Evolutionary conservation across 64 coral and sea anemone genomes (phyloP), one percentile per base, ranked within the genome.

Genomic region (Dendronephthya gigantea): DNA sequence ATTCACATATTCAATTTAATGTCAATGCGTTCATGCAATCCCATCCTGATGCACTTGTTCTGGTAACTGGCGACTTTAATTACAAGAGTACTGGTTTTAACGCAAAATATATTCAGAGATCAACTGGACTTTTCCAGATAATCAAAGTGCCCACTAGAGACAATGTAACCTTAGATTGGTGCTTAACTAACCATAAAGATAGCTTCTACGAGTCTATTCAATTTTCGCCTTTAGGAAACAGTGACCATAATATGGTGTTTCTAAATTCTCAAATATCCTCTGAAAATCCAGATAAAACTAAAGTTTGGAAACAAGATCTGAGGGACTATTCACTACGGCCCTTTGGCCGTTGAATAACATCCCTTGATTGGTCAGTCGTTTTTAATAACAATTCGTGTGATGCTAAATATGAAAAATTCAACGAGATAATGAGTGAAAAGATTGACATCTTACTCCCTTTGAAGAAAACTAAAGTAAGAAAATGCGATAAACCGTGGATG

Each of bases 401-500:
- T 84, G 7, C 14, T 27, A 84, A 84, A 23, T 84, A 84, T 28
- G 28, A 49, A n/a, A 41, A 48, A 39, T 84, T 84, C 33, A 27
- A 84, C n/a, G 48, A 19, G 0, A 50, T 47, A 11, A 35, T 84
- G 17, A 48, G 40, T 30, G 23, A 39, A 15, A 50, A 25, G 39
- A 48, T 84, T 49, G 43, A 84, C 13, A 84, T n/a, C 23, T 84
- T 47, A n/a, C 27, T 41, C 15, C 82, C 82, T 48, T 50, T 49
- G 28, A 47, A 84, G 39, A 39, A 10, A 40, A 48, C 39, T 47
- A 84, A 49, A 19, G 48, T 50, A 48, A 7, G 5, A 14, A n/a
- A 41, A 49, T 5, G 48, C 22, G 82, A 84, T 50, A 84, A 49
- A 84, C 82, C 82, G 23, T 84, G 82, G 82, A 50, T 84, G 40